phyloP scores from a whole-genome alignment of 2,113 vertebrate species.

The Aix galericulata region DNA sequence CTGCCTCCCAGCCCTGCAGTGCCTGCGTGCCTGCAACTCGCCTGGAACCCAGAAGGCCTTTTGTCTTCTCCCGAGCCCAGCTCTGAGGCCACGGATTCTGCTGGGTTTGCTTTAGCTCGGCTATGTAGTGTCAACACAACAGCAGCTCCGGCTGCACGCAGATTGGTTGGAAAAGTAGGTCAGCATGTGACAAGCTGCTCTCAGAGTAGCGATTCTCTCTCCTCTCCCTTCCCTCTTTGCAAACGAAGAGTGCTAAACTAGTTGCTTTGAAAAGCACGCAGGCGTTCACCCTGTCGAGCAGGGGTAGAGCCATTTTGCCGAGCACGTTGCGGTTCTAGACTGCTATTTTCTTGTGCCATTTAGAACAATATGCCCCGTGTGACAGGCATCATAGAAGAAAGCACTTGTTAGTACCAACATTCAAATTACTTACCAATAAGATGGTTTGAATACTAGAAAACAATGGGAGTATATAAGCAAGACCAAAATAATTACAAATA shows the following conservation, averaged over 20 bases:
- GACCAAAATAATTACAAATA: conserved; percentile 44
- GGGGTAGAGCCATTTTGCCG: background rate
- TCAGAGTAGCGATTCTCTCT: conserved; percentile 42
- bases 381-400: background rate
- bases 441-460: background rate
- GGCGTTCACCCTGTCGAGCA: background rate
- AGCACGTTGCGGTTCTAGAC: background rate
- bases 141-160: conserved; percentile 49
- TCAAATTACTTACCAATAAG: conserved; percentile 29
- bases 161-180: conserved; percentile 73
- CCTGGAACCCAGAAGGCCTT: conserved; percentile 27
- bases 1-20: background rate
- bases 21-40: background rate
- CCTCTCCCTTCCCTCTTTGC: conserved; percentile 43
- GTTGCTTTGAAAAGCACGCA: conserved; percentile 6
- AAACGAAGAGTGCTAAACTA: conserved; percentile 48
- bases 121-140: conserved; percentile 59
- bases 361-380: background rate
- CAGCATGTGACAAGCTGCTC: conserved; percentile 71
- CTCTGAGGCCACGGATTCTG: conserved; percentile 44
- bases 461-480: background rate
- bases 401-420: background rate
- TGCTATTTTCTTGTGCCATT: background rate
- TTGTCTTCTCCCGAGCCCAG: conserved; percentile 15
- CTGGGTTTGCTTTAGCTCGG: conserved; percentile 56